Evolutionary conservation across 2,113 vertebrate genomes (phyloP).

Genomic region (Triplophysa dalaica): DNA sequence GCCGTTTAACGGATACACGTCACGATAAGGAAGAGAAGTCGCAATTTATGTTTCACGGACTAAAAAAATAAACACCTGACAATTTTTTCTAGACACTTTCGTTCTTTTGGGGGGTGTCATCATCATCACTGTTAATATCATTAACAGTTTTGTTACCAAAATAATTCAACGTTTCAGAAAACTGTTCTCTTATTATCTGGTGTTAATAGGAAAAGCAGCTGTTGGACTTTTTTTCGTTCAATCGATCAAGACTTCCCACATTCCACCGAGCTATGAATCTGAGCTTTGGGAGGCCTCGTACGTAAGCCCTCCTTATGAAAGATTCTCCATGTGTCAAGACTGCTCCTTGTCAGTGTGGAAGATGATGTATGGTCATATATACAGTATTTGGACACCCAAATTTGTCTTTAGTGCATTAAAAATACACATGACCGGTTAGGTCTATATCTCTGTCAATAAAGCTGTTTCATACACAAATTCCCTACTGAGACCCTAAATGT

Average conservation of each 20-base stretch:
- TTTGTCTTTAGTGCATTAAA: not conserved
- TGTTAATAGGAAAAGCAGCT: conserved; percentile 1
- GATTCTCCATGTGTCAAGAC: not conserved
- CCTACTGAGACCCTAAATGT: not conserved
- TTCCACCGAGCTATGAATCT: conserved; percentile 16
- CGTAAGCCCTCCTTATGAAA: conserved; percentile 9
- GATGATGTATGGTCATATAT: not conserved
- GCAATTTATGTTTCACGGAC: too few species aligned
- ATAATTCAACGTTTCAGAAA: not conserved
- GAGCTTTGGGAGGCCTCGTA: conserved; percentile 8
- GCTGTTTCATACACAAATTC: not conserved
- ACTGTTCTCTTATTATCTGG: not conserved
- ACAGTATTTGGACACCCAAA: not conserved
- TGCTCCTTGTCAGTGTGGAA: not conserved
- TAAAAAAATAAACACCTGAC: too few species aligned
- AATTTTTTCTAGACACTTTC: too few species aligned
- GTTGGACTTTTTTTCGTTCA: conserved; percentile 9
- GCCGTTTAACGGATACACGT: too few species aligned
- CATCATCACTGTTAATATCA: too few species aligned
- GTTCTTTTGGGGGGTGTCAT: too few species aligned
- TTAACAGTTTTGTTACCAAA: not conserved
- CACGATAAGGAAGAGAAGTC: not conserved
- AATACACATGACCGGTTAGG: not conserved
- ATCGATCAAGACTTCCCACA: conserved; percentile 5
- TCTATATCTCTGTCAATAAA: not conserved